A percentile compares a stretch with the other conserved stretches of the same genome.
Evolutionary conservation across 2,113 vertebrate genomes (phyloP).

Genomic region (Casuarius casuarius): DNA sequence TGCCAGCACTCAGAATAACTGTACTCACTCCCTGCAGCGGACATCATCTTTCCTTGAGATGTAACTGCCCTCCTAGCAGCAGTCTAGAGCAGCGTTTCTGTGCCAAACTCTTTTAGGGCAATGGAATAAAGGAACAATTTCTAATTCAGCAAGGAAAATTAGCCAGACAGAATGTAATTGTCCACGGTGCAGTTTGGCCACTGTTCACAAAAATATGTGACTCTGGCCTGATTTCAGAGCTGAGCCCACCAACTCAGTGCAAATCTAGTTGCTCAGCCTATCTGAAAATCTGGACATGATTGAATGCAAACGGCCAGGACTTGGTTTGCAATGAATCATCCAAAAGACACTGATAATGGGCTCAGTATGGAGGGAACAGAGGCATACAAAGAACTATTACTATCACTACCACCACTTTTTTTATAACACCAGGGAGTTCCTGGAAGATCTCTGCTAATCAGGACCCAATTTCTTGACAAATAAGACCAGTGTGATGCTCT

Average conservation of each 20-base stretch:
- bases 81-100: background rate
- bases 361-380: conserved; percentile 27
- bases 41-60: conserved; percentile 24
- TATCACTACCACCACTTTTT: conserved; percentile 32
- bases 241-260: conserved; percentile 31
- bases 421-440: background rate
- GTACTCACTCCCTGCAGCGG: background rate
- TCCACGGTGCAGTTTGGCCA: background rate
- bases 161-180: background rate
- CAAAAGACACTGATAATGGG: background rate
- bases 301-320: conserved; percentile 48
- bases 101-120: conserved; percentile 34
- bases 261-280: conserved; percentile 12
- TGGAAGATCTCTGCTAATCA: background rate
- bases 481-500: background rate
- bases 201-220: background rate
- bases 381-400: background rate
- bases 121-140: conserved; percentile 9
- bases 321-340: background rate
- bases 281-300: conserved; percentile 63
- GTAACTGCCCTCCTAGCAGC: background rate
- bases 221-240: conserved; percentile 25
- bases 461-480: background rate
- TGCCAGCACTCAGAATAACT: background rate
- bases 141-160: background rate